phyloP scores from a whole-genome alignment of 2,113 vertebrate species.

The Hucho hucho region DNA sequence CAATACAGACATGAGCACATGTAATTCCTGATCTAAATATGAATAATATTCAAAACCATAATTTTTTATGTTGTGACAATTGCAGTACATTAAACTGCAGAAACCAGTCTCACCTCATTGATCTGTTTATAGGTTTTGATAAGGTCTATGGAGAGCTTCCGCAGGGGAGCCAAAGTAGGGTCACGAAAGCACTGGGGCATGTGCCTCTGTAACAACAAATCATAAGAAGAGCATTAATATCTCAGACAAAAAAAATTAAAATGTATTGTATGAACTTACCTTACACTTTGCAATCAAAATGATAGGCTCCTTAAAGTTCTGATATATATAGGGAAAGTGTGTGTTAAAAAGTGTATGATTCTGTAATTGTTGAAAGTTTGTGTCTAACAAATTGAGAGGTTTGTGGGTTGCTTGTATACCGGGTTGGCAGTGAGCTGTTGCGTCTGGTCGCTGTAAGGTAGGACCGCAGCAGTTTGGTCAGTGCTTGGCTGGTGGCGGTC shows the following conservation, averaged over 20 bases:
- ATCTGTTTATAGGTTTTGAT: conserved; percentile 99
- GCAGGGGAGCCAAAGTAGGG: conserved; percentile 94
- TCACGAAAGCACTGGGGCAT: conserved; percentile 99
- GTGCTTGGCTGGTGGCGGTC: conserved; percentile 97
- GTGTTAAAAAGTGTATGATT: neutral
- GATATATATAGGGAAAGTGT: neutral
- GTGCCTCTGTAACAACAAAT: conserved; percentile 87
- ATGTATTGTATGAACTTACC: too few relatives aligned
- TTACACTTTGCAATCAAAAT: neutral
- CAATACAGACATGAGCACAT: neutral
- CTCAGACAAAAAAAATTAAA: neutral
- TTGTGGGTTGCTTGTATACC: conserved; percentile 66
- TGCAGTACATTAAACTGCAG: conserved; percentile 17
- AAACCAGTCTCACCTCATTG: conserved; percentile 88
- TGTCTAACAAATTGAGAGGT: neutral
- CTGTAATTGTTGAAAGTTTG: neutral
- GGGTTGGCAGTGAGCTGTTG: conserved; percentile 92
- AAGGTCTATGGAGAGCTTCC: conserved; percentile 99
- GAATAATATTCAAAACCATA: neutral
- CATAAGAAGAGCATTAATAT: conserved; percentile 10
- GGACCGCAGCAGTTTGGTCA: conserved; percentile 95
- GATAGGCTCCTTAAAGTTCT: neutral
- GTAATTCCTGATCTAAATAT: too few relatives aligned
- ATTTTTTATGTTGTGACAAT: neutral
- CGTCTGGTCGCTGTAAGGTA: conserved; percentile 92